A percentile compares a stretch with the other conserved stretches of the same genome.
phyloP scores from a whole-genome alignment of 1,140 invertebrate genomes.

The Rhopalosiphum padi region DNA sequence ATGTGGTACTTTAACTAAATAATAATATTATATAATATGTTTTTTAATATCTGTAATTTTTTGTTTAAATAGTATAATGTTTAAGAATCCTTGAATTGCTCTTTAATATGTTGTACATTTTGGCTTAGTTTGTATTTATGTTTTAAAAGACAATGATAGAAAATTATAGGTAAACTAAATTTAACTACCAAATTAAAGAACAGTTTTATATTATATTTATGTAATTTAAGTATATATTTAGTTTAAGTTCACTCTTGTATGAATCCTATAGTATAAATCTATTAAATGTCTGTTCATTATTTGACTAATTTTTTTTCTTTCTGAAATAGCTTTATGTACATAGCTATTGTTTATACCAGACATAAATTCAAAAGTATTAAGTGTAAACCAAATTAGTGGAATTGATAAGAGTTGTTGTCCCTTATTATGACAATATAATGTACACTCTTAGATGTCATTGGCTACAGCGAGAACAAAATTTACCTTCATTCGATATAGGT shows the following conservation, averaged over 20 bases:
- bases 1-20: too few species aligned
- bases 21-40: background rate
- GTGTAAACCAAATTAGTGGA: background rate
- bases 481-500: conserved; percentile 21
- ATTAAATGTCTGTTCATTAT: background rate
- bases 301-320: background rate
- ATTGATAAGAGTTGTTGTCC: background rate
- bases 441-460: background rate
- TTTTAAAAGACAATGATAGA: background rate
- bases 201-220: background rate
- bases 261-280: background rate
- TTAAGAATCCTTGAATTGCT: background rate
- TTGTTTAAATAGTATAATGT: background rate
- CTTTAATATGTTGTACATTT: background rate
- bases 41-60: background rate
- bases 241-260: background rate
- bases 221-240: background rate
- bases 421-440: background rate
- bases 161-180: background rate
- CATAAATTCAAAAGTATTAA: background rate
- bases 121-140: background rate
- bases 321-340: background rate
- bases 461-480: background rate
- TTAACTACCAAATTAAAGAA: background rate
- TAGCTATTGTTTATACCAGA: background rate